phyloP scores from a whole-genome alignment of 2,797 vertebrate species.

The Mycteria americana region DNA sequence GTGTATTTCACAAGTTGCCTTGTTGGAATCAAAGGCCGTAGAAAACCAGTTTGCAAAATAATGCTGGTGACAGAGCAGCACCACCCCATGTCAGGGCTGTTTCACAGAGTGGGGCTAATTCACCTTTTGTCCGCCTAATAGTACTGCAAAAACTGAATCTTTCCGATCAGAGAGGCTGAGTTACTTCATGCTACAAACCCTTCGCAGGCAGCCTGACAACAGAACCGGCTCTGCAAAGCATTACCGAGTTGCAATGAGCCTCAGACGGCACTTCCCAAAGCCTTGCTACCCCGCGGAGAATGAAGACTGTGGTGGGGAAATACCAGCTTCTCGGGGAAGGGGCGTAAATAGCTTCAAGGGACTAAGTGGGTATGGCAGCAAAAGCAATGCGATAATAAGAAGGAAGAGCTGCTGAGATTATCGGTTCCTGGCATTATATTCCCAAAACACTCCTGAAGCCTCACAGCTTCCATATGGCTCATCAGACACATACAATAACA shows the following conservation, averaged over 20 bases:
- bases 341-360: constrained; percentile 10
- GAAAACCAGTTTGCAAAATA: constrained; percentile 51
- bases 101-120: constrained; percentile 55
- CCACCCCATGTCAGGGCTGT: constrained; percentile 30
- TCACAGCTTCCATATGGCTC: constrained; percentile 67
- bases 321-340: background rate
- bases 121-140: constrained; percentile 45
- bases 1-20: constrained; percentile 28
- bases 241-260: background rate
- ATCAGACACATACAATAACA: constrained; percentile 66
- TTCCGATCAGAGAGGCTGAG: background rate
- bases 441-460: constrained; percentile 58
- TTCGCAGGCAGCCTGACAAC: background rate
- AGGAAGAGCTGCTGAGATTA: constrained; percentile 57
- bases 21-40: constrained; percentile 48
- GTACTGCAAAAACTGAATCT: background rate
- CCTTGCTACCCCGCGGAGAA: background rate
- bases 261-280: background rate
- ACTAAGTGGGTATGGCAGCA: constrained; percentile 22
- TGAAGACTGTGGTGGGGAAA: background rate
- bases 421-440: constrained; percentile 61
- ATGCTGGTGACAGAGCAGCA: constrained; percentile 40
- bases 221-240: background rate
- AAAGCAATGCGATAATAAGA: constrained; percentile 18
- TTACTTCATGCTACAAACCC: constrained; percentile 10